Percentiles rank a stretch among this genome's conserved stretches.
These are phyloP conservation scores for Pseudoatta argentina DNA, from an alignment of 1,140 invertebrate species.

Conservation along the genomic window DNA sequence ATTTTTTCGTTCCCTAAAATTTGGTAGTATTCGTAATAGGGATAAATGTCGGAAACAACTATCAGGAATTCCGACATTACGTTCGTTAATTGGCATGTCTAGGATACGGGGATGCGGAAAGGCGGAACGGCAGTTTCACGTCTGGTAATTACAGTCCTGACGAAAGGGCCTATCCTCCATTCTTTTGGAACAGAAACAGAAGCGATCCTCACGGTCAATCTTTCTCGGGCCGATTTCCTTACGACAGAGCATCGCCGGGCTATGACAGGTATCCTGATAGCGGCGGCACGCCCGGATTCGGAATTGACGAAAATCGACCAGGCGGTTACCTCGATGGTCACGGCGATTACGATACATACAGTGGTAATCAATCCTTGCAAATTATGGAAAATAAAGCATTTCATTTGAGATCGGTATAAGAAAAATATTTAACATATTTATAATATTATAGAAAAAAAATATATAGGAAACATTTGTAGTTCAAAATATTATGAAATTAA, in stretches of 20 bases:
- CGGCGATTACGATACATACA: slow-evolving; percentile 20
- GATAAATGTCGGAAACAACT: slow-evolving; percentile 10
- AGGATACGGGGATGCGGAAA: slow-evolving; percentile 48
- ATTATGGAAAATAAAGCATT: neutral
- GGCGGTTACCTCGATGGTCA: neutral
- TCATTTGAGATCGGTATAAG: neutral
- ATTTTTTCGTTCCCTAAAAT: slow-evolving; percentile 20
- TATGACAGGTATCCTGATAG: slow-evolving; percentile 21
- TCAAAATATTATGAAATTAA: neutral
- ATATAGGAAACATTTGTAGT: neutral
- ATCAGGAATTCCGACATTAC: slow-evolving; percentile 9
- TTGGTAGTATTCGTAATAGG: slow-evolving; percentile 12
- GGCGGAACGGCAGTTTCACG: slow-evolving; percentile 38
- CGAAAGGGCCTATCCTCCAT: slow-evolving; percentile 2
- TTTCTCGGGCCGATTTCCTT: neutral
- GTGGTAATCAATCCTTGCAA: slow-evolving; percentile 9
- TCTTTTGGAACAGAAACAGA: slow-evolving; percentile 10
- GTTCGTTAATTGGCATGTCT: neutral
- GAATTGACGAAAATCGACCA: slow-evolving; percentile 40
- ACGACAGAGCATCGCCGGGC: neutral
- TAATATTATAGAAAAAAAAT: neutral
- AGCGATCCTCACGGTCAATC: neutral
- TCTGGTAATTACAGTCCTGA: slow-evolving; percentile 9
- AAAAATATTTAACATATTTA: neutral
- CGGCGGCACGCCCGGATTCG: slow-evolving; percentile 1